Percentiles rank a stretch among this genome's conserved stretches.
Conservation (phyloP, 2,113 vertebrate species). For the Gasterosteus nipponicus region DNA sequence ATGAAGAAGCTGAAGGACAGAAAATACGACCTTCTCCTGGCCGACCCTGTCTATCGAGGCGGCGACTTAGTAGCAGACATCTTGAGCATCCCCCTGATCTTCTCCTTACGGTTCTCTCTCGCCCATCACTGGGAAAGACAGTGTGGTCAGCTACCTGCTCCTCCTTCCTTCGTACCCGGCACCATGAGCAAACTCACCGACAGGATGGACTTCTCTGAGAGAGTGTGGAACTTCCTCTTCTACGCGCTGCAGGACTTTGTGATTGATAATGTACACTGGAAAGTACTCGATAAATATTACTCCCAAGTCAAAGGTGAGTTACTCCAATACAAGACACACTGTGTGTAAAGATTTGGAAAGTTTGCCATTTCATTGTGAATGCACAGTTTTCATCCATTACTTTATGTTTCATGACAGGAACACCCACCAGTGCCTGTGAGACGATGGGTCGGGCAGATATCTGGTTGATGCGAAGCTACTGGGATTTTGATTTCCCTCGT, state of each 20-base stretch:
- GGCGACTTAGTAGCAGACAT: conserved; percentile 77
- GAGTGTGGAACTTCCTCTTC: too few relatives aligned
- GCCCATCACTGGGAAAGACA: conserved; percentile 67
- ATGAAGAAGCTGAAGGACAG: conserved; percentile 1
- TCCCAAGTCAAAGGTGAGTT: conserved; percentile 75
- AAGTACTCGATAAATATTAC: conserved; percentile 68
- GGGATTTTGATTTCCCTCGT: too few relatives aligned
- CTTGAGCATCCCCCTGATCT: conserved; percentile 66
- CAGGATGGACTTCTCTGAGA: too few relatives aligned
- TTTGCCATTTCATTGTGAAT: too few relatives aligned
- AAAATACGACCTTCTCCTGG: conserved; percentile 73
- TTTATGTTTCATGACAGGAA: conserved; percentile 76
- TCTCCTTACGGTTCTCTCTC: conserved; percentile 31
- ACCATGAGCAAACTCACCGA: too few relatives aligned
- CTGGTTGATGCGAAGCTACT: too few relatives aligned
- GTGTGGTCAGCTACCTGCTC: conserved; percentile 74
- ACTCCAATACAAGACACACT: too few relatives aligned
- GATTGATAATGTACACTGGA: conserved; percentile 1
- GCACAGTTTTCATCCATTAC: not conserved
- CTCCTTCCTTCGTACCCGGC: conserved; percentile 77
- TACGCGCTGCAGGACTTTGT: conserved; percentile 64
- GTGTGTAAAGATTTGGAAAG: not conserved
- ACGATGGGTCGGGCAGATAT: too few relatives aligned
- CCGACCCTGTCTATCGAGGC: conserved; percentile 67
- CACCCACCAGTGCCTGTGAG: conserved; percentile 79